phyloP scores from a whole-genome alignment of 92 coral and sea anemone genomes.

The Palythoa caribaeorum region DNA sequence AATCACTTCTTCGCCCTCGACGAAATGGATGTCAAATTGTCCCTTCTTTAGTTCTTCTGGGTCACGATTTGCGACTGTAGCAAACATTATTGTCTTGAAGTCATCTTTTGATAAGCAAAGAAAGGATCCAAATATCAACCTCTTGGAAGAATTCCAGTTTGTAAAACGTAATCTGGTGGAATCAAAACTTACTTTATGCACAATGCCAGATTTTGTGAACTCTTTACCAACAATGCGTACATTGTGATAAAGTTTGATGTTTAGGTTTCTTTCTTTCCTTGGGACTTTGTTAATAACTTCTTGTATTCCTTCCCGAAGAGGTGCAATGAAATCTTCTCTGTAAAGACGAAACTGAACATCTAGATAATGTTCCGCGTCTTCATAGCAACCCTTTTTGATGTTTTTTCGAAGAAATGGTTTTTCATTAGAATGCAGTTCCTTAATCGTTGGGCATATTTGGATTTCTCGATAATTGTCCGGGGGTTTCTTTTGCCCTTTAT shows the following conservation, averaged over 20 bases:
- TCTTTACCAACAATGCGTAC: conserved; percentile 59
- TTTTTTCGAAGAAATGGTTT: conserved; percentile 78
- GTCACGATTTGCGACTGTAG: conserved; percentile 76
- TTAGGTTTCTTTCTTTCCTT: conserved; percentile 58
- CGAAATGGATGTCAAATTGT: conserved; percentile 61
- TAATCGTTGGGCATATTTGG: conserved; percentile 71
- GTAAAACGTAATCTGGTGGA: conserved; percentile 56
- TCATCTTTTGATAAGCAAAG: conserved; percentile 74
- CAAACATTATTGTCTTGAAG: conserved; percentile 73
- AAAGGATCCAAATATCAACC: conserved; percentile 80
- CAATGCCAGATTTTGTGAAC: conserved; percentile 68
- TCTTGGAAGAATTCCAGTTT: conserved; percentile 76
- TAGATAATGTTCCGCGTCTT: conserved; percentile 77
- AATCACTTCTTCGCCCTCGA: conserved; percentile 61
- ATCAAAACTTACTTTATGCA: conserved; percentile 66
- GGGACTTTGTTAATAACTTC: conserved; percentile 66
- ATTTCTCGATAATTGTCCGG: conserved; percentile 79
- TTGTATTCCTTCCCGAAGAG: conserved; percentile 79
- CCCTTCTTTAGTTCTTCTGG: conserved; percentile 65
- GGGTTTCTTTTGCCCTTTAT: conserved; percentile 43
- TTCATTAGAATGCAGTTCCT: conserved; percentile 70
- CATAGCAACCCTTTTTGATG: conserved; percentile 69
- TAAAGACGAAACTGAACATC: conserved; percentile 89
- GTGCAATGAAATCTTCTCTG: conserved; percentile 86
- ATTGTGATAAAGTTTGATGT: conserved; percentile 65